Evolutionary conservation across 2,888 invertebrate species (phyloP), one percentile per base, ranked within the genome.

Genomic region (Alcis repandata): DNA sequence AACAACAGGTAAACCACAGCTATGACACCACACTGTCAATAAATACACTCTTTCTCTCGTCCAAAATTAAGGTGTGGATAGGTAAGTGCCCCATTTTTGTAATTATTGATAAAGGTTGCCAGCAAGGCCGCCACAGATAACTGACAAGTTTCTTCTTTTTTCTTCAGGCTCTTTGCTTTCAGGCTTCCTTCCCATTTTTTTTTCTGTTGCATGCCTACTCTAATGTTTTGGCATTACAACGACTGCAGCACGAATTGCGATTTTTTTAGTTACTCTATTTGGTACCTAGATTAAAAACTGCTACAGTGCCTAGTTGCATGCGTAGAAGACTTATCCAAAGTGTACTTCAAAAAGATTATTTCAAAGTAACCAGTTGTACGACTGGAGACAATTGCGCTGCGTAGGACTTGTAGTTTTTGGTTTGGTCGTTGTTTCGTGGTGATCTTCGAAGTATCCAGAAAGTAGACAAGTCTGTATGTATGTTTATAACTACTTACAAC

Each of bases 71-170:
- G 33, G 49, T 45, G 51, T 36, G 51, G 51, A 19, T 36, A 51
- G 36, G 17, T 13, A 17, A 17, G 17, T 51, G 33, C 7, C 33
- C 15, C 10, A 33, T 15, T 22, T n/a, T 32, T 33, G 27, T 27
- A 27, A 27, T 19, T 36, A 51, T 36, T 51, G 51, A 51, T 36
- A 33, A 36, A 32, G 36, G 33, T 36, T 41, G 13, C 41, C 38
- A 2, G 13, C 33, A 57, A 57, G 57, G 46, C 20, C 36, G 36
- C 46, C 57, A 57, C 36, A 57, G 57, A 57, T 57, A 36, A 57
- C 57, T 19, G 19, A 36, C 19, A 22, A 33, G 20, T 45, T 20
- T 19, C 19, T 19, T 15, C 10, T 11, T 13, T 1, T 20, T 19
- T 32, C 10, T 33, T 51, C 13, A 51, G 33, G 57, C 33, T n/a